Evolutionary conservation across 1,140 invertebrate genomes (phyloP).

Genomic region (Drosophila orena): DNA sequence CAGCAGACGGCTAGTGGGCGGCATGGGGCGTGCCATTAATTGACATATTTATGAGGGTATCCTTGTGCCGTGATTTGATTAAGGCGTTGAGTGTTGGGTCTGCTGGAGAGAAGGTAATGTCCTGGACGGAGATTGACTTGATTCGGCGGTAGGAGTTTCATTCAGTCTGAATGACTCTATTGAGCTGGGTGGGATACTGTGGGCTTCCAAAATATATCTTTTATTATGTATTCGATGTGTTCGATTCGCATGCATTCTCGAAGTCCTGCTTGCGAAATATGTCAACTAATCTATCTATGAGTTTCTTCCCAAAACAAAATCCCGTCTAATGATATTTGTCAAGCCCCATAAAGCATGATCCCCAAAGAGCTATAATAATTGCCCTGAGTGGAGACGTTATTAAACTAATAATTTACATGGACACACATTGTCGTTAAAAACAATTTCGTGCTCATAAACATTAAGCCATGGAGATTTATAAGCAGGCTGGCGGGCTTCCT

Average conservation of each 20-base stretch:
- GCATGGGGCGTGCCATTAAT: slow-evolving; percentile 64
- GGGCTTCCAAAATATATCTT: neutral
- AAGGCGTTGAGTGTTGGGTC: slow-evolving; percentile 39
- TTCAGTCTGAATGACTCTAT: no score
- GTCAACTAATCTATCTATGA: neutral
- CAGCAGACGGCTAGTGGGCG: slow-evolving; percentile 16
- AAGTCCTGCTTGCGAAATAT: no score
- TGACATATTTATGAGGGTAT: slow-evolving; percentile 83
- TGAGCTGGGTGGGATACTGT: no score
- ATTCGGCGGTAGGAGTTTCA: no score
- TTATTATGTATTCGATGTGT: neutral
- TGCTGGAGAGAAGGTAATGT: neutral
- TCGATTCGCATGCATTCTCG: no score
- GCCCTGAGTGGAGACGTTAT: slow-evolving; percentile 48
- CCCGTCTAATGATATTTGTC: neutral
- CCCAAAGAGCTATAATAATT: slow-evolving; percentile 41
- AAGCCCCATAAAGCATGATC: slow-evolving; percentile 26
- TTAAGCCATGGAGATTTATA: slow-evolving; percentile 67
- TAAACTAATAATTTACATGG: slow-evolving; percentile 82
- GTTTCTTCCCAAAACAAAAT: neutral
- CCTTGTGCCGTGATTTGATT: slow-evolving; percentile 73
- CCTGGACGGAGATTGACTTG: neutral
- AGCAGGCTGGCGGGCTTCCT: slow-evolving; percentile 10
- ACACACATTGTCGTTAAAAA: slow-evolving; percentile 74
- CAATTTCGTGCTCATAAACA: slow-evolving; percentile 66